Base-by-base conservation (phyloP, 2,888 invertebrate genomes). In the Drosophila stalkeri region DNA sequence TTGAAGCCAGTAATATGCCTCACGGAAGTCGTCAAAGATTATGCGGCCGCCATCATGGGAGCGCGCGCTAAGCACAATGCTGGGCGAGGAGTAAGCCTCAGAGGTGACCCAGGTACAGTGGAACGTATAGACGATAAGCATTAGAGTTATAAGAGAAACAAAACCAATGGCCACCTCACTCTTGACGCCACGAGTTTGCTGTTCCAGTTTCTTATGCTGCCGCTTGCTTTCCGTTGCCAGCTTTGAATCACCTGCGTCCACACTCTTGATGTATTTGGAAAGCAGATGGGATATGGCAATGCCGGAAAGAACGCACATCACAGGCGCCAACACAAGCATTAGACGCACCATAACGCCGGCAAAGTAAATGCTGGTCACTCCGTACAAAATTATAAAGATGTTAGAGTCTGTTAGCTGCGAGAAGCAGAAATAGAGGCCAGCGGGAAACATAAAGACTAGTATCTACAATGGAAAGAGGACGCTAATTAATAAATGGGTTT, bases 61-160 rank as follows among this genome's bases (percentile, higher is more conserved):
- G 46, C 95, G 94, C 93, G 93, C 99, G 94, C 95, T 98, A 95
- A 94, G 96, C 94, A 94, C 98, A 94, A 99, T 99, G 91, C 98
- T 98, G 1, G 99, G 99, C 44, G 98, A 98, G 86, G 98, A 98
- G 94, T 99, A 99, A 1, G 99, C 99, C 94, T 99, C 99, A 0
- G 98, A 98, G 46, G 99, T 99, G 27, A 99, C 99, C 99, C 99
- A 99, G 43, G 98, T 99, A 93, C 99, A 99, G 94, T 99, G 99
- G 93, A 98, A 95, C 75, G 98, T 98, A 93, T 99, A 99, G 43
- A 98, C 97, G 55, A 97, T 94, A 62, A 99, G 94, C 92, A 99
- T 95, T 61, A 96, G 94, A 43, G 97, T 96, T 92, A 98, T 95
- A 79, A 98, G 94, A 31, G 95, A 94, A 62, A 99, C 96, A 93